Conservation (phyloP, 2,797 vertebrate genomes). For the Aulostomus chinensis region DNA sequence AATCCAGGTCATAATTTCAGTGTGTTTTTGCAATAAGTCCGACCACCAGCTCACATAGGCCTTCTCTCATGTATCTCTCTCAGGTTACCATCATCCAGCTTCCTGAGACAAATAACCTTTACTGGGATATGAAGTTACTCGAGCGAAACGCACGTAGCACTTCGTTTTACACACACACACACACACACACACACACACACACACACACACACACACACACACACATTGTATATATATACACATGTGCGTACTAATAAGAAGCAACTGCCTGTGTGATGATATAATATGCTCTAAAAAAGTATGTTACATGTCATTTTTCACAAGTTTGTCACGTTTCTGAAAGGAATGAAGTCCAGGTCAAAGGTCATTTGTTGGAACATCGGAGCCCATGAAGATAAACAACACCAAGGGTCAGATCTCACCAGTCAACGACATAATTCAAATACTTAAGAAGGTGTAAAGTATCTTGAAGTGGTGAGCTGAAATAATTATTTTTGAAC, state of each 20-base stretch:
- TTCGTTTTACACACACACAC: constrained; percentile 37
- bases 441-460: constrained; percentile 1
- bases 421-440: too few species aligned
- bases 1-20: constrained; percentile 28
- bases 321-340: constrained; percentile 11
- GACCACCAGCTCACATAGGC: constrained; percentile 20
- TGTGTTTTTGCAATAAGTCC: constrained; percentile 50
- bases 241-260: too few species aligned
- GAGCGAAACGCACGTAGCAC: constrained; percentile 51
- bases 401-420: constrained; percentile 20
- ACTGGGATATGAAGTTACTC: constrained; percentile 68
- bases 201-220: too few species aligned
- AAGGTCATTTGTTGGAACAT: constrained; percentile 40
- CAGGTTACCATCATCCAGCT: constrained; percentile 73
- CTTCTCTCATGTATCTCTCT: constrained; percentile 66
- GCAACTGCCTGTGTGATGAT: too few species aligned
- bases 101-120: constrained; percentile 72
- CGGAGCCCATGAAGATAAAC: constrained; percentile 20
- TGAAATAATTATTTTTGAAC: constrained; percentile 13
- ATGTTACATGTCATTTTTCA: constrained; percentile 12
- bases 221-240: too few species aligned
- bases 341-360: constrained; percentile 39
- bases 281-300: too few species aligned
- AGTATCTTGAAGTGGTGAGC: constrained; percentile 2
- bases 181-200: too few species aligned